Evolutionary conservation across 2,888 invertebrate species (phyloP), one percentile per base, ranked within the genome.

Genomic region (Lycocerus yunnanus): DNA sequence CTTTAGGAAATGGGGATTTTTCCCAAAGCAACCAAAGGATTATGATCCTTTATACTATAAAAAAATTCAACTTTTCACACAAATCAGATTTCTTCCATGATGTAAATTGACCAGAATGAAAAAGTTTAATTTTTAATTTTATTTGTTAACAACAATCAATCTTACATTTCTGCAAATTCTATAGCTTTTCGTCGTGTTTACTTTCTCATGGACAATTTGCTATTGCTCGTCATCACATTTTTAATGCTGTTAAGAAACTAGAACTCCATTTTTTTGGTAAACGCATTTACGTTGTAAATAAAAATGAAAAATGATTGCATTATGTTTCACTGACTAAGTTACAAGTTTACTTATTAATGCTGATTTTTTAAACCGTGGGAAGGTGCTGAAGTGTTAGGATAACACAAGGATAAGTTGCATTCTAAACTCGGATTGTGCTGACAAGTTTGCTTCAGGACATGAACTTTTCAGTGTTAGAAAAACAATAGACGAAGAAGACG

Each of bases 341-440:
- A 68, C 15, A 20, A 61, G 43, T 61, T 63, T 63, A 27, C 43
- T 16, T n/a, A 58, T 18, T 58, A 68, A 58, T 16, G 18, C 14
- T 68, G 68, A 59, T 63, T 14, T 74, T 73, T 61, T 14, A 69
- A 60, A 75, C 72, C 75, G 75, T 75, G 75, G 66, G 75, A 75
- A 75, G 61, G 70, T 72, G 75, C 75, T 75, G 72, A 75, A 59
- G 18, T 66, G 72, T 66, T 43, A 73, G 66, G 66, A 73, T 72
- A 69, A 65, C 15, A 72, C 18, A 43, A 58, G 69, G 65, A 72
- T 68, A 65, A 24, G 59, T 66, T 69, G 72, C 27, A 72, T 68
- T 60, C 60, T 65, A 74, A 71, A 71, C 71, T 24, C 24, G 66
- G 61, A 67, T 21, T 10, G 14, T 66, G 75, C 24, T 75, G 75